These are phyloP conservation scores for Drosophila merina DNA, from an alignment of 2,888 invertebrate genomes.

Conservation along the genomic window DNA sequence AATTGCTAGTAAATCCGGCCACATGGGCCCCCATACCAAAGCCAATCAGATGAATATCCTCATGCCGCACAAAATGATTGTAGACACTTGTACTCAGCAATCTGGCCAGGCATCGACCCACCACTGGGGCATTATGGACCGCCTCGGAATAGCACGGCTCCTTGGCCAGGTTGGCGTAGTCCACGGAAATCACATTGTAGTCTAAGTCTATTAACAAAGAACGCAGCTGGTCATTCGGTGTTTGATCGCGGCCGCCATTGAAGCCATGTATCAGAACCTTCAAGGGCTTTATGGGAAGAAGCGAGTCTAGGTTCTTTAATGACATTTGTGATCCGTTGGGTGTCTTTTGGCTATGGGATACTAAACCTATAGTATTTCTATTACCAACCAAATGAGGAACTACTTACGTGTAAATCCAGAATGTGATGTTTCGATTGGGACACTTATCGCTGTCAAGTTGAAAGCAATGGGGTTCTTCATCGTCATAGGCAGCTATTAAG, in stretches of 20 bases:
- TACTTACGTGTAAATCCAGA: conserved; percentile 86
- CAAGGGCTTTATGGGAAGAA: conserved; percentile 82
- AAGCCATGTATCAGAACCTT: conserved; percentile 87
- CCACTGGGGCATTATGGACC: conserved; percentile 85
- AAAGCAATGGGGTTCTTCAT: conserved; percentile 29
- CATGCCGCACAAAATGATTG: conserved; percentile 81
- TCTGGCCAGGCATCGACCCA: conserved; percentile 86
- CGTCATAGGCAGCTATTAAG: background rate
- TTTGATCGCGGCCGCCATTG: conserved; percentile 85
- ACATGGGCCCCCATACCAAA: conserved; percentile 87
- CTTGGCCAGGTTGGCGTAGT: conserved; percentile 86
- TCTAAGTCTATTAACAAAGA: conserved; percentile 86
- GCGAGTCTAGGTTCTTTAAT: background rate
- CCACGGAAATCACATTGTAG: conserved; percentile 86
- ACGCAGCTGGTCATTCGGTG: conserved; percentile 86
- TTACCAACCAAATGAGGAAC: background rate
- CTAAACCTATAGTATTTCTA: background rate
- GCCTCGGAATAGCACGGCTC: conserved; percentile 87
- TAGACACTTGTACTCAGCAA: conserved; percentile 85
- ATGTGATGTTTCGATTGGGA: conserved; percentile 86
- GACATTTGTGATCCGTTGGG: background rate
- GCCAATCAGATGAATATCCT: conserved; percentile 86
- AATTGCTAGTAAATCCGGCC: conserved; percentile 85
- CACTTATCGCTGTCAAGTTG: conserved; percentile 75
- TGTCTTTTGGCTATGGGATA: background rate